Conservation (phyloP, 2,888 invertebrate genomes). For the Hemaris fuciformis region DNA sequence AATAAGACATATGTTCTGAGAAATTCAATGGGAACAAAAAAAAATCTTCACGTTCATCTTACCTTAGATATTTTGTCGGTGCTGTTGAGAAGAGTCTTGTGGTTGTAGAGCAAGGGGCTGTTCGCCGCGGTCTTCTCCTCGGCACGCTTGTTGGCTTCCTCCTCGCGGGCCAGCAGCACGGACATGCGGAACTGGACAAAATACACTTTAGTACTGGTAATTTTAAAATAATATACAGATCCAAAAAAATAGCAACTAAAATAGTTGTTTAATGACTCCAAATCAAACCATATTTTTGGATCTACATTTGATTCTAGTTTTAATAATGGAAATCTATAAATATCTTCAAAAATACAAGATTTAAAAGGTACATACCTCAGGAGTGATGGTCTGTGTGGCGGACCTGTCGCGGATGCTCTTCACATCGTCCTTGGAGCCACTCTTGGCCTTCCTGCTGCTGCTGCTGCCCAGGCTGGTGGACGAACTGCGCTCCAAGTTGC, state of each 20-base stretch:
- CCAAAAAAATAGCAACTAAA: no score
- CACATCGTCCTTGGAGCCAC: slow-evolving; percentile 51
- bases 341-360: neutral
- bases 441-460: slow-evolving; percentile 62
- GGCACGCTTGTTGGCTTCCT: slow-evolving; percentile 65
- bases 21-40: no score
- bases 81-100: slow-evolving; percentile 40
- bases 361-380: slow-evolving; percentile 66
- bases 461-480: slow-evolving; percentile 71
- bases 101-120: slow-evolving; percentile 64
- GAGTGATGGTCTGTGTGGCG: slow-evolving; percentile 60
- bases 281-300: no score
- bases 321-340: no score
- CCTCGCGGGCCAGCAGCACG: slow-evolving; percentile 85
- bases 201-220: no score
- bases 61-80: slow-evolving; percentile 50
- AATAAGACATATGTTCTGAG: no score
- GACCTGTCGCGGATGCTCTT: slow-evolving; percentile 49
- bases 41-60: no score
- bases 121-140: slow-evolving; percentile 60
- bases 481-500: slow-evolving; percentile 78
- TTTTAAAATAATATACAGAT: no score
- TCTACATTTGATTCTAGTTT: no score
- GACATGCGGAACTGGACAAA: slow-evolving; percentile 86
- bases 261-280: no score